These are phyloP conservation scores for Trachelus iudaicus DNA, from an alignment of 2,888 invertebrate species.

Conservation along the genomic window DNA sequence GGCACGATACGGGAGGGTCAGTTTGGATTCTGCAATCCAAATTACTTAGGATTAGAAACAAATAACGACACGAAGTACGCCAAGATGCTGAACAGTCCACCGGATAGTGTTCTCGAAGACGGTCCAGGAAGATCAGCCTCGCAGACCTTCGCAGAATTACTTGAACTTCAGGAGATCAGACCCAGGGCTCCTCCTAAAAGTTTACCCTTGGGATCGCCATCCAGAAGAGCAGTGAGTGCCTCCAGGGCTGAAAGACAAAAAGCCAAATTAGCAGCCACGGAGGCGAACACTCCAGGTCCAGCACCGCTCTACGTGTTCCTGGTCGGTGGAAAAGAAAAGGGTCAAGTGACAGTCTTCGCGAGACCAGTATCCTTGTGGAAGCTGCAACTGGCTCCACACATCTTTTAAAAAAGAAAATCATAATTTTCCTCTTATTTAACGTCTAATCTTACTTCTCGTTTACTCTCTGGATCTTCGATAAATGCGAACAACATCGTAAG, in stretches of 20 bases:
- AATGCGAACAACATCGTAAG: too few relatives aligned
- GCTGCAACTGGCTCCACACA: slow-evolving; percentile 70
- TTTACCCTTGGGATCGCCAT: slow-evolving; percentile 65
- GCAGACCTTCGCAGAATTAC: slow-evolving; percentile 57
- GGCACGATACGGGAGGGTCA: slow-evolving; percentile 65
- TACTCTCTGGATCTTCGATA: too few relatives aligned
- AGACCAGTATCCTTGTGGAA: slow-evolving; percentile 85
- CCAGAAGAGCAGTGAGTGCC: slow-evolving; percentile 70
- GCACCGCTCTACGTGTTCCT: slow-evolving; percentile 75
- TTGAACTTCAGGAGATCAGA: slow-evolving; percentile 58
- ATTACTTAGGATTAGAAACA: slow-evolving; percentile 76
- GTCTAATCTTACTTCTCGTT: too few relatives aligned
- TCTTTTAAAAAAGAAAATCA: slow-evolving; percentile 48
- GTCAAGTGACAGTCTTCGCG: slow-evolving; percentile 80
- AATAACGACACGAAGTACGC: slow-evolving; percentile 62
- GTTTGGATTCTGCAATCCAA: slow-evolving; percentile 81
- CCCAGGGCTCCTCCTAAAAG: slow-evolving; percentile 67
- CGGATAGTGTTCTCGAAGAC: slow-evolving; percentile 74
- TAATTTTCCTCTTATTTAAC: not conserved
- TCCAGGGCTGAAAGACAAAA: slow-evolving; percentile 68
- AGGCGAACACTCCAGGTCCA: slow-evolving; percentile 62
- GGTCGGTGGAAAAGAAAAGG: slow-evolving; percentile 83
- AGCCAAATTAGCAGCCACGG: slow-evolving; percentile 57
- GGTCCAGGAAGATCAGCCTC: slow-evolving; percentile 62
- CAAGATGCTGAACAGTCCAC: slow-evolving; percentile 70